Base-by-base conservation (phyloP, 2,888 invertebrate species). In the Hypsopygia costalis region DNA sequence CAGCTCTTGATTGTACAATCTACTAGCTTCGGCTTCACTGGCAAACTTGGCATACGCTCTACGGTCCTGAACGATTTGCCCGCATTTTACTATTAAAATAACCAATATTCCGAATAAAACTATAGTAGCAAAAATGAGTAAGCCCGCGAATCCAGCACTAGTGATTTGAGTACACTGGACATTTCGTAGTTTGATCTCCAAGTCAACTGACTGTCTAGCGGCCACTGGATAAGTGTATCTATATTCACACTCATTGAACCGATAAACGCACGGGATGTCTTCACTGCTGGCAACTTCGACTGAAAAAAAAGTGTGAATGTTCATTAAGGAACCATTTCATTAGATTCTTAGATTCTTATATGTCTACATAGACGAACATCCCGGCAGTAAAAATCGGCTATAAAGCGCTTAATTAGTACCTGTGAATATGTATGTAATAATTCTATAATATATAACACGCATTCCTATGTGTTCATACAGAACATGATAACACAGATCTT, bases 11-110 rank as follows among this genome's bases (percentile, higher is more conserved):
- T 78, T 74, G 31, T 79, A 57, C 31, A 77, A 67, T 38, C 76
- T 71, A 34, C 85, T 83, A 38, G 77, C 78, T 40, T 81, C 63
- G 0, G 88, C 83, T 53, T 89, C 86, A 25, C 81, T 67, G 4
- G 74, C 52, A 45, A 92, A 92, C 41, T 79, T 85, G 0, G 89
- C 90, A 49, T 87, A 91, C 0, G 91, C 91, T 12, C 86, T 63
- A 20, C 87, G 85, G 51, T 92, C 91, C 0, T 88, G 86, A 0
- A 80, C 59, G 0, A 85, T 69, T 12, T 90, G 76, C 0, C 80
- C 83, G 37, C 60, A 69, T 61, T 87, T 88, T 6, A 87, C 45
- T 0, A 76, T 53, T 9, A 83, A 46, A 10, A 92, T 81, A 0
- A 82, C 45, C 0, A 89, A 37, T 0, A 91, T 30, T 0, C 92